Evolutionary conservation across 1,140 invertebrate species (phyloP), one percentile per base, ranked within the genome.

Genomic region (Parapsyche elsis): DNA sequence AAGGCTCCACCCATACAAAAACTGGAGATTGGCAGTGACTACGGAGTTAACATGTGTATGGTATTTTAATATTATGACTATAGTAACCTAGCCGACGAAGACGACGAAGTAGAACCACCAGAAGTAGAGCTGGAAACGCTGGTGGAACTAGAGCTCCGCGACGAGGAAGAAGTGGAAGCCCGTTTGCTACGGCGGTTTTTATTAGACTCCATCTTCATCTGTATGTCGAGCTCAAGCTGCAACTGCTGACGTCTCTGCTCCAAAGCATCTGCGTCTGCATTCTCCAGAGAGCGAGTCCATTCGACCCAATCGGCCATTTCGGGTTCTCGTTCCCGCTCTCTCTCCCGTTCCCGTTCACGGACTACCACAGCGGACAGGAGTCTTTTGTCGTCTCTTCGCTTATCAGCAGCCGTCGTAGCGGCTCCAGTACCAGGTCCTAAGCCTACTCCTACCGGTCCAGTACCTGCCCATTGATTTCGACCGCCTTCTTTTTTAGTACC

Each of bases 251-350:
- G 89, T 80, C 94, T 90, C 87, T 93, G 92, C 86, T 95, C 94
- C 83, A 96, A 88, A 57, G 93, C 93, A 85, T 95, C 93, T 80
- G 95, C 93, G 88, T 95, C 94, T 81, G 94, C 94, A 90, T 94
- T 94, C 85, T 95, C 95, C 84, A 95, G 87, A 87, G 93, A 92
- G 83, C 92, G 93, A 87, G 94, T 93, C 93, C 93, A 94, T 85
- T 92, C 92, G 84, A 94, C 92, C 86, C 93, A 92, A 84, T 93
- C 92, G 81, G 91, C 89, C 23, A 9, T 0, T 5, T 16, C 67
- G 0, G 61, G n/a, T 30, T 61, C n/a, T 9, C 12, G 9, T 5
- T 71, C 24, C 23, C 67, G 12, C 16, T 16, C 14, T 1, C 16
- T 19, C 80, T 93, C 92, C 26, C 91, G 90, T 85, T 91, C 92